These are phyloP conservation scores for Pogonognathellus flavescens DNA, from an alignment of 1,140 invertebrate genomes.

Conservation along the genomic window DNA sequence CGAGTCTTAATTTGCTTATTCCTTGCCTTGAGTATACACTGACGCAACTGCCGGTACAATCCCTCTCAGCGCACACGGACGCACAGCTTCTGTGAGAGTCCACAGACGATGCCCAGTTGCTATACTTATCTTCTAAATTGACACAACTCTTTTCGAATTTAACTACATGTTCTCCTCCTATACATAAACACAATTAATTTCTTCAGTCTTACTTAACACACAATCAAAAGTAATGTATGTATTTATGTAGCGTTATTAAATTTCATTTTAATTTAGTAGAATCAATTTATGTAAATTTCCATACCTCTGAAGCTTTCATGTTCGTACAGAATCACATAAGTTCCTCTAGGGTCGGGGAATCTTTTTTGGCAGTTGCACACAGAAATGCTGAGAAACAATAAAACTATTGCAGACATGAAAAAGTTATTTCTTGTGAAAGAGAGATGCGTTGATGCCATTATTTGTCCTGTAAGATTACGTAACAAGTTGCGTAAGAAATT, in stretches of 20 bases:
- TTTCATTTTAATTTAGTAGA: neutral
- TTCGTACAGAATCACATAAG: constrained; percentile 55
- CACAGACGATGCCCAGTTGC: constrained; percentile 54
- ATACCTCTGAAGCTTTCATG: constrained; percentile 59
- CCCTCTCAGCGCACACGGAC: neutral
- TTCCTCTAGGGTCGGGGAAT: constrained; percentile 29
- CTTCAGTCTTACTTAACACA: neutral
- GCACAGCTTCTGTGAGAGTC: constrained; percentile 55
- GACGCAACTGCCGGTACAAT: constrained; percentile 55
- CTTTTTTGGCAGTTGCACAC: neutral
- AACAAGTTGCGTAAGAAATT: no score
- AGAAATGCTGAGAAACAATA: neutral
- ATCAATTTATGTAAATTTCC: neutral
- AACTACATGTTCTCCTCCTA: constrained; percentile 52
- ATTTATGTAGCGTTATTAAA: neutral
- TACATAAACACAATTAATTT: constrained; percentile 12
- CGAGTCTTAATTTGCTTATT: constrained; percentile 50
- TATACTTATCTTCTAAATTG: constrained; percentile 49
- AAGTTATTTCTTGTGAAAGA: neutral
- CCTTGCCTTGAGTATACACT: constrained; percentile 56
- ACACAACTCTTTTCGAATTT: constrained; percentile 51
- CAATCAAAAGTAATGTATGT: neutral
- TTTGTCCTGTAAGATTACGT: no score
- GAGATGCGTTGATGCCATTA: no score
- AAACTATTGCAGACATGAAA: neutral